A percentile compares a stretch with the other conserved stretches of the same genome.
These are phyloP conservation scores for Tetheella fluctuosa DNA, from an alignment of 2,888 invertebrate genomes.

Conservation along the genomic window DNA sequence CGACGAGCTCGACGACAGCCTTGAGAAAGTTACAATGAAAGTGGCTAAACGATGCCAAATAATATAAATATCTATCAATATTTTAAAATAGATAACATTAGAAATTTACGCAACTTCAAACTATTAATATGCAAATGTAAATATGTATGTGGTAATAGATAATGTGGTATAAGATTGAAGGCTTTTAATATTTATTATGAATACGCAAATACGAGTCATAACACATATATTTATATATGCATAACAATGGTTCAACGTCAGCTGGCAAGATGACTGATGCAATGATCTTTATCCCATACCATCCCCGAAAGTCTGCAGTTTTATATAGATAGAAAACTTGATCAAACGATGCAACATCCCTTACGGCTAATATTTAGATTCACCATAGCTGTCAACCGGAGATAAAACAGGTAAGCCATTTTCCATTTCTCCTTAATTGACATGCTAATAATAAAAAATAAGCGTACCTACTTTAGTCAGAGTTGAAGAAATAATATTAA, in stretches of 20 bases:
- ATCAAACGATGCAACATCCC: no score
- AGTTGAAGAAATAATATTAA: no score
- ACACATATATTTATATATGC: no score
- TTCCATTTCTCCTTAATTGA: neutral
- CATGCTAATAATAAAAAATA: neutral
- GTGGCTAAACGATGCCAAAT: neutral
- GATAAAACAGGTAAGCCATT: no score
- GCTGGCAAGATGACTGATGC: no score
- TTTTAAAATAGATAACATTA: neutral
- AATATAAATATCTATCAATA: neutral
- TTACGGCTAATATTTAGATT: no score
- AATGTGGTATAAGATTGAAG: neutral
- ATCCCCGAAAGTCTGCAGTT: no score
- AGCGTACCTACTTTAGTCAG: neutral
- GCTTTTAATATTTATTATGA: neutral
- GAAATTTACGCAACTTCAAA: neutral
- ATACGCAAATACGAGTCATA: neutral
- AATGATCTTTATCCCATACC: no score
- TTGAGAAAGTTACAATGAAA: slow-evolving; percentile 6
- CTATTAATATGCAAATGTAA: neutral
- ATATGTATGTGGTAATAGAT: neutral
- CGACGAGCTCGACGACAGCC: neutral
- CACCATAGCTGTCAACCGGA: no score
- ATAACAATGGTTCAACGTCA: no score
- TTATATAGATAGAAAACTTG: no score